Percentiles rank a stretch among this genome's conserved stretches.
Conservation (phyloP, 1,140 invertebrate species). For the Drosophila athabasca region DNA sequence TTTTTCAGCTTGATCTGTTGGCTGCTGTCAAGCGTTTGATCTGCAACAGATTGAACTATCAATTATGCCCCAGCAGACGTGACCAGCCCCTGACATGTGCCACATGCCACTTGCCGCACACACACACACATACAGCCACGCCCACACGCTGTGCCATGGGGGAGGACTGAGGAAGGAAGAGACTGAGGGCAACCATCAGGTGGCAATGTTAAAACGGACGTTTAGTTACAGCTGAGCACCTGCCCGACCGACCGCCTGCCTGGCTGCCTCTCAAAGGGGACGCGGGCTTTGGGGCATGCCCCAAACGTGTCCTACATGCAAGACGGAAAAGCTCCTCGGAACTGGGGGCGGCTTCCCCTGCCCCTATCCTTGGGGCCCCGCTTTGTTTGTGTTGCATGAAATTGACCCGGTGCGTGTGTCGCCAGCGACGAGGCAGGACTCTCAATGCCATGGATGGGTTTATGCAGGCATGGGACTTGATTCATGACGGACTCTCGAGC, state of each 20-base stretch:
- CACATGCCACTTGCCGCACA: constrained; percentile 39
- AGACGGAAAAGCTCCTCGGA: constrained; percentile 8
- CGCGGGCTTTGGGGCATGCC: constrained; percentile 16
- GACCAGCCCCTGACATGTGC: constrained; percentile 57
- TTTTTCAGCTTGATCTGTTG: constrained; percentile 80
- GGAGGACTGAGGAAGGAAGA: constrained; percentile 5
- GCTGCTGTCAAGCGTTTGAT: constrained; percentile 79
- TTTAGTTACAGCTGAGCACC: constrained; percentile 79
- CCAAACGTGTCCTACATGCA: constrained; percentile 68
- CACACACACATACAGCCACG: constrained; percentile 9
- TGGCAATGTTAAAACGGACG: constrained; percentile 66
- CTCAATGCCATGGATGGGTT: not conserved
- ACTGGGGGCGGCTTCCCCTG: not conserved
- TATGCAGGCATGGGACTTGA: constrained; percentile 51
- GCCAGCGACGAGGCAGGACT: constrained; percentile 39
- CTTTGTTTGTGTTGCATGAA: constrained; percentile 64
- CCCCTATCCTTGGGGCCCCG: not conserved
- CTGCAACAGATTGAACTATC: constrained; percentile 81
- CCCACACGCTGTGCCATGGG: not conserved
- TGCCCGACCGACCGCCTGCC: constrained; percentile 49
- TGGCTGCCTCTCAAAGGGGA: constrained; percentile 60
- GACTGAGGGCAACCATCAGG: constrained; percentile 35
- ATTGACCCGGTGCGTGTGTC: constrained; percentile 74
- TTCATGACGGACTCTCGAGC: constrained; percentile 33
- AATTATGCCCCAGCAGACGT: constrained; percentile 71